Percentiles rank a stretch among this genome's conserved stretches.
Conservation (phyloP, 2,113 vertebrate genomes). For the Hoplias malabaricus region DNA sequence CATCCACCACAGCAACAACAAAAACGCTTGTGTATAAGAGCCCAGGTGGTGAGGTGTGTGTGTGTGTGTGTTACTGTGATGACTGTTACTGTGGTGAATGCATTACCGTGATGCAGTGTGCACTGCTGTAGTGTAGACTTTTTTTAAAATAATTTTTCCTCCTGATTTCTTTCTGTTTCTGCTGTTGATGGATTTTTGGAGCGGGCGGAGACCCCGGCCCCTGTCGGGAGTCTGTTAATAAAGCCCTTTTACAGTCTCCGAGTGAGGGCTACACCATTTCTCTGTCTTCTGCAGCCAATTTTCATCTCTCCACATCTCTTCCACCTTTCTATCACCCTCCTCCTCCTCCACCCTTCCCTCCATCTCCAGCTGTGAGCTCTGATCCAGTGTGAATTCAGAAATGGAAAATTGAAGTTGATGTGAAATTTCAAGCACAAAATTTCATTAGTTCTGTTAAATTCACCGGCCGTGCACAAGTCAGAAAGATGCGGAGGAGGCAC, state of each 20-base stretch:
- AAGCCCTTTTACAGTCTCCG: background rate
- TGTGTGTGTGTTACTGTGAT: background rate
- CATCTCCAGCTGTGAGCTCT: constrained; percentile 39
- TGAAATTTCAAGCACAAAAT: no score
- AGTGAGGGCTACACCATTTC: background rate
- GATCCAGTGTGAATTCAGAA: constrained; percentile 57
- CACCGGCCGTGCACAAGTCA: no score
- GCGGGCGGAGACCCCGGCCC: no score
- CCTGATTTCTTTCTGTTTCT: background rate
- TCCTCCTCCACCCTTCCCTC: background rate
- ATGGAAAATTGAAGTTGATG: no score
- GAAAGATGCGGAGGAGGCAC: no score
- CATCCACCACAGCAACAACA: no score
- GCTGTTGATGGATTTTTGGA: background rate
- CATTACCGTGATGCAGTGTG: background rate
- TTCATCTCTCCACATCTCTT: constrained; percentile 40
- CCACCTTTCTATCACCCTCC: constrained; percentile 20
- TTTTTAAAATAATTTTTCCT: no score
- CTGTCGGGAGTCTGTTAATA: no score
- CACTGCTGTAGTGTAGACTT: background rate
- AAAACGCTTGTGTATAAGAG: no score
- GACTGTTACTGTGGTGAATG: background rate
- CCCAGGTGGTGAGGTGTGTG: no score
- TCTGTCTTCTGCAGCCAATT: constrained; percentile 53
- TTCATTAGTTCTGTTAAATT: no score